Evolutionary conservation across 2,797 vertebrate genomes (phyloP), one percentile per base, ranked within the genome.

Genomic region (Glyptemys insculpta): DNA sequence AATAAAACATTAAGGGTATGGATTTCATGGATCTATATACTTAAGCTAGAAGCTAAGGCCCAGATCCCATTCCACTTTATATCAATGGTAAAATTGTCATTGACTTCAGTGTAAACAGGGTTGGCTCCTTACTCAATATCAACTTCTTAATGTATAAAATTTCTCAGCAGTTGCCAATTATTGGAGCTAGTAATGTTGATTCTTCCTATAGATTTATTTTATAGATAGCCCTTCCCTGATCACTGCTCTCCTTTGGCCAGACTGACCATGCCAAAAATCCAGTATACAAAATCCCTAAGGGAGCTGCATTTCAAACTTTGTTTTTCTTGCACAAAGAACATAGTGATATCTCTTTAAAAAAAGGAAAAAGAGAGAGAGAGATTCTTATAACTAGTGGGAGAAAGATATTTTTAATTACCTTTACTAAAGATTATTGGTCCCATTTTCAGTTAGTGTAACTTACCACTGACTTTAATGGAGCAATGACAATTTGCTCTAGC

Each of bases 331-430:
- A 8, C 12, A 16, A 37, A 56, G 53, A 41, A 16, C 37, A 19
- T 12, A 82, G 23, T 50, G 23, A 34, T 31, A 9, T 62, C 27
- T 83, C 59, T 41, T 82, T 25, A 21, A 88, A 56, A 81, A 31
- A 37, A 54, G 5, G 2, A 0, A 21, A 18, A 18, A 49, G 49
- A 49, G 6, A 53, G 21, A 53, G 21, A 68, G n/a, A 34, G 16
- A 37, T 44, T 29, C 49, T 10, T 54, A 21, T 5, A 49, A 89
- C 44, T 5, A 25, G 78, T 37, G 0, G 0, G 5, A 3, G 53
- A 31, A 92, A 79, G 47, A 50, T 11, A 12, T 21, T 5, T 74
- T 83, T 50, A 4, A 87, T 3, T 8, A 3, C 83, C 44, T 85
- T 80, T n/a, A 29, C 5, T 57, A 57, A 57, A 81, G 16, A 4